These are phyloP conservation scores for Ciconia nigra DNA, from an alignment of 2,797 vertebrate species.

Conservation along the genomic window DNA sequence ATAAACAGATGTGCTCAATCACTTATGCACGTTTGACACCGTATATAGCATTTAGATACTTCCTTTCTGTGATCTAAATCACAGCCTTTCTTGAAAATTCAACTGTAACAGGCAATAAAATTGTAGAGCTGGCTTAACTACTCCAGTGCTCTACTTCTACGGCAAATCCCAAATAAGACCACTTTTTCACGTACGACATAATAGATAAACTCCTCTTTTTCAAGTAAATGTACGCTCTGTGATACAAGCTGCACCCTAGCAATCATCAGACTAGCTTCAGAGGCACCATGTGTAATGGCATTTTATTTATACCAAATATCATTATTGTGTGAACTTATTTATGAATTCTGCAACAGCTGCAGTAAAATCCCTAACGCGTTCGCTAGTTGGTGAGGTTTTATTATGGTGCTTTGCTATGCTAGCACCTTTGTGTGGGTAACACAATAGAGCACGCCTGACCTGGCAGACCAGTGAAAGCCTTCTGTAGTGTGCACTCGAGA, in stretches of 20 bases:
- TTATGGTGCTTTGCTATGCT: background rate
- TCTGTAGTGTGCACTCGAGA: background rate
- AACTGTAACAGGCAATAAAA: slow-evolving; percentile 52
- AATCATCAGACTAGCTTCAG: background rate
- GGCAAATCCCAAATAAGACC: slow-evolving; percentile 3
- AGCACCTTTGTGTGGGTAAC: background rate
- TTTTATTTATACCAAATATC: background rate
- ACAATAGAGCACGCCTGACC: background rate
- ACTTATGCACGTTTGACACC: slow-evolving; percentile 27
- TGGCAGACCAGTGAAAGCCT: background rate
- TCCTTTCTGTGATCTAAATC: slow-evolving; percentile 45
- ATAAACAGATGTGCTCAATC: slow-evolving; percentile 43
- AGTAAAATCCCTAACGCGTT: background rate
- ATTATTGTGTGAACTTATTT: background rate
- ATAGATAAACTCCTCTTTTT: background rate
- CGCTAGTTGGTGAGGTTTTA: background rate
- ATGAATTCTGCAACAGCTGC: background rate
- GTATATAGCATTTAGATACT: background rate
- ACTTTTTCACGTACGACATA: background rate
- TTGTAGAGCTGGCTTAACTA: slow-evolving; percentile 36
- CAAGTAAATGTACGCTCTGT: background rate
- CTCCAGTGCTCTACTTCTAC: background rate
- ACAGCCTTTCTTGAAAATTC: slow-evolving; percentile 56
- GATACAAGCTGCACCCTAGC: background rate
- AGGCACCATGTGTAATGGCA: background rate